Base-by-base conservation (phyloP, 30 jellyfish, hydroid and myxozoan species). In the Chironex yamaguchii region DNA sequence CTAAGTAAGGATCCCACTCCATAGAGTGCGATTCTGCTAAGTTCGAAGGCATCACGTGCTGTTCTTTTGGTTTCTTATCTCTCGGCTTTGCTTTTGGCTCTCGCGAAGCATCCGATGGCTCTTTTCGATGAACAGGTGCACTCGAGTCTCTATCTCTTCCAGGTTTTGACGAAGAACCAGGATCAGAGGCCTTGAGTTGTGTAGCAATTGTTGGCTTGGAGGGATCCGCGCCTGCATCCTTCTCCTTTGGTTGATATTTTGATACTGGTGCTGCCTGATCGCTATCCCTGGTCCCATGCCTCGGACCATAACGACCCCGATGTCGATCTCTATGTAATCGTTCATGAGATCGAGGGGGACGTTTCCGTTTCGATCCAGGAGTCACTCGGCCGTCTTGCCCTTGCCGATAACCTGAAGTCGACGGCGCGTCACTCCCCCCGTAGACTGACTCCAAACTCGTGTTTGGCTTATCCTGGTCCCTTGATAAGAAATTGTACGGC, bases 1-100 rank as follows among this genome's bases (percentile, higher is more conserved):
- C 80, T 52, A 89, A 84, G 51, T 81, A 69, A 11, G 99, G 99
- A 72, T 94, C 99, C 99, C 99, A 94, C 51, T 94, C 99, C 99
- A 94, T 94, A 23, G 86, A 52, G n/a, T 88, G 66, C 30, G 97
- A 68, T 29, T 86, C 95, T n/a, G 90, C 17, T 1, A 76, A 52
- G 34, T 77, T 77, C 20, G 76, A 50, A 13, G 99, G 96, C 89
- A 78, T 71, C 20, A 81, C 92, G 62, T 34, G 54, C 63, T 73
- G 86, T 17, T 81, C 69, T 25, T 32, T 53, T 25, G 84, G 96
- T 67, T 79, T 71, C 9, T 79, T 36, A 28, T 42, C 52, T 26
- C 67, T 22, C 73, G 62, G 76, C 29, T 67, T 50, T 27, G 58
- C 4, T 30, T 35, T 76, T 23, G 96, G 89, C 13, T 42, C 48